Evolutionary conservation across 2,113 vertebrate genomes (phyloP), one percentile per base, ranked within the genome.

Genomic region (Rafetus swinhoei): DNA sequence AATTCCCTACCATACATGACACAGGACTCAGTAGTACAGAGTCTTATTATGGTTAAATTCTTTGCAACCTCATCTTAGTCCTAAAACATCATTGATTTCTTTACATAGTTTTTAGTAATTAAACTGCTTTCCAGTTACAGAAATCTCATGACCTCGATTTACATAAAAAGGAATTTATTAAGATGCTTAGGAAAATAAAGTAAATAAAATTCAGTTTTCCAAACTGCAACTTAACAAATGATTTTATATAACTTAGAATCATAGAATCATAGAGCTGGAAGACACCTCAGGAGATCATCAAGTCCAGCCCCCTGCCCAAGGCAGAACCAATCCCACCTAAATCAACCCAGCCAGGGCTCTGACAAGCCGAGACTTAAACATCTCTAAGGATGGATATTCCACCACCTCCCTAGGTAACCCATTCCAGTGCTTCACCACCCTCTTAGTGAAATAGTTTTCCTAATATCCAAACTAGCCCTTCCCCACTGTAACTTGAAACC

Each of bases 31-130:
- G 45, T 10, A 24, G 6, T 92, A 81, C 86, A 95, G 89, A 82
- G 95, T 89, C 57, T 93, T 96, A 91, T 95, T 72, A 65, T n/a
- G 62, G 32, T 32, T 84, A 10, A 94, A 93, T 94, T 96, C 54
- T 32, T 91, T 91, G 88, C 90, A 54, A 59, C 90, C 60, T 69
- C 45, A 86, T 76, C 69, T 86, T 88, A 84, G 92, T 92, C 86
- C 86, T 62, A 83, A 88, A 90, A 32, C 56, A 90, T 82, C 83
- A 82, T 56, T 80, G 79, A 53, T 90, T 93, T 90, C 6, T 88
- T 92, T 88, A 82, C 53, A 19, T 19, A 35, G 45, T 86, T 95
- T 92, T 45, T 86, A 86, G 90, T 85, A 76, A 45, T 85, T 94
- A 87, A 94, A 94, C 52, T 87, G 82, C 18, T 86, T 94, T 92